These are phyloP conservation scores for Cantharis lateralis DNA, from an alignment of 2,888 invertebrate species.

Conservation along the genomic window DNA sequence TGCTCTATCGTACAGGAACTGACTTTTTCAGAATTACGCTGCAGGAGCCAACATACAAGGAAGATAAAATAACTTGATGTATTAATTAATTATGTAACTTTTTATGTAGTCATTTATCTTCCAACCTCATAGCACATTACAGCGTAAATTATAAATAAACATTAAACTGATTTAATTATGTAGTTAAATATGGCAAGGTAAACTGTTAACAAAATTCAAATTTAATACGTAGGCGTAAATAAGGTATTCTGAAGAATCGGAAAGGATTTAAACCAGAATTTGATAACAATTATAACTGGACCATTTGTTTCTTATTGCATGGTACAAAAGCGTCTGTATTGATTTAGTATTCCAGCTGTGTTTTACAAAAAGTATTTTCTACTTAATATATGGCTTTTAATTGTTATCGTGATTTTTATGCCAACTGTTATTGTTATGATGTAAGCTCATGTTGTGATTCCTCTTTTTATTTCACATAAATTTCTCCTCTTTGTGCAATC, in stretches of 20 bases:
- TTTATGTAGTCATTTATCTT: not conserved
- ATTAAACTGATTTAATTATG: not conserved
- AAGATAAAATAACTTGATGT: not conserved
- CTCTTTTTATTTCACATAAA: slow-evolving; percentile 16
- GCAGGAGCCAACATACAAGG: not conserved
- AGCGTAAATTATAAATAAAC: not conserved
- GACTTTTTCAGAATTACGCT: not conserved
- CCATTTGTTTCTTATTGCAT: not conserved
- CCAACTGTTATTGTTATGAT: slow-evolving; percentile 35
- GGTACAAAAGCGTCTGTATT: not conserved
- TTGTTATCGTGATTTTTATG: slow-evolving; percentile 33
- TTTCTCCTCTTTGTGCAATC: not conserved
- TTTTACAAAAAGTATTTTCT: not conserved
- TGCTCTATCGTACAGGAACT: not conserved
- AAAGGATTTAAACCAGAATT: not conserved
- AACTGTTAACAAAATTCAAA: not conserved
- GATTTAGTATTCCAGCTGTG: not conserved
- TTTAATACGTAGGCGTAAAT: not conserved
- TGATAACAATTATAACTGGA: not conserved
- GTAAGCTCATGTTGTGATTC: slow-evolving; percentile 28
- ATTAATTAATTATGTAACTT: not conserved
- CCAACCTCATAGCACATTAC: not conserved
- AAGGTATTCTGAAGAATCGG: not conserved
- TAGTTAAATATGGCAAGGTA: not conserved
- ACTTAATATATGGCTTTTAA: slow-evolving; percentile 18